These are phyloP conservation scores for Sceliomorpha sp. DNA, from an alignment of 2,888 invertebrate genomes.

Conservation along the genomic window DNA sequence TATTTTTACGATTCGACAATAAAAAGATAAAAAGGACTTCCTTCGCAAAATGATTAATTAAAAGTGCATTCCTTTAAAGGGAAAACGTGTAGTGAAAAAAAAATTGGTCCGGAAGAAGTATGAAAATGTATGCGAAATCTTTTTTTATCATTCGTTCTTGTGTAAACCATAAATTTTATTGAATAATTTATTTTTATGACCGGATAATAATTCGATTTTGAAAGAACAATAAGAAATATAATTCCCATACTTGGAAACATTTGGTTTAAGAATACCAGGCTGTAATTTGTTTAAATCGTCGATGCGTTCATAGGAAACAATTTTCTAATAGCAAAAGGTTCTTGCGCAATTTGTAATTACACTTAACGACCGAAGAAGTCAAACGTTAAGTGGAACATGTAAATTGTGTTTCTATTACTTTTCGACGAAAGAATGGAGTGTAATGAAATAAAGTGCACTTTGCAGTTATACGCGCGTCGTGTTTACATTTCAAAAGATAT, in stretches of 20 bases:
- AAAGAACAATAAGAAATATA: slow-evolving; percentile 14
- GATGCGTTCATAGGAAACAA: background rate
- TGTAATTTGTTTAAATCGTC: slow-evolving; percentile 7
- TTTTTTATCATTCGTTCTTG: too few relatives aligned
- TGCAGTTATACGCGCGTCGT: slow-evolving; percentile 24
- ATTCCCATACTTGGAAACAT: slow-evolving; percentile 28
- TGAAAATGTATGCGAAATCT: too few relatives aligned
- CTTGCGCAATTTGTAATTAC: slow-evolving; percentile 10
- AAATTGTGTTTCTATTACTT: slow-evolving; percentile 24
- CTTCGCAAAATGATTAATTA: too few relatives aligned
- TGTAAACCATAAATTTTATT: too few relatives aligned
- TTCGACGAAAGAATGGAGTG: slow-evolving; percentile 12
- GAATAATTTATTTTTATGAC: too few relatives aligned
- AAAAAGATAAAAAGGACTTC: slow-evolving; percentile 7
- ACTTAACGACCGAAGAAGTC: slow-evolving; percentile 5
- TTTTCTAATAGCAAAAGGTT: slow-evolving; percentile 19
- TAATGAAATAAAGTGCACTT: slow-evolving; percentile 22
- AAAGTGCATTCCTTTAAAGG: too few relatives aligned
- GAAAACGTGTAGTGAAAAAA: too few relatives aligned
- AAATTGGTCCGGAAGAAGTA: too few relatives aligned
- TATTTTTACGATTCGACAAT: slow-evolving; percentile 12
- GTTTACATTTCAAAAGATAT: slow-evolving; percentile 17
- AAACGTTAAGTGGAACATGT: slow-evolving; percentile 14
- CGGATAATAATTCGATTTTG: slow-evolving; percentile 20
- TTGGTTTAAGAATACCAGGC: slow-evolving; percentile 6